These are phyloP conservation scores for Alviniconcha strummeri DNA, from an alignment of 2,888 invertebrate species.

Conservation along the genomic window DNA sequence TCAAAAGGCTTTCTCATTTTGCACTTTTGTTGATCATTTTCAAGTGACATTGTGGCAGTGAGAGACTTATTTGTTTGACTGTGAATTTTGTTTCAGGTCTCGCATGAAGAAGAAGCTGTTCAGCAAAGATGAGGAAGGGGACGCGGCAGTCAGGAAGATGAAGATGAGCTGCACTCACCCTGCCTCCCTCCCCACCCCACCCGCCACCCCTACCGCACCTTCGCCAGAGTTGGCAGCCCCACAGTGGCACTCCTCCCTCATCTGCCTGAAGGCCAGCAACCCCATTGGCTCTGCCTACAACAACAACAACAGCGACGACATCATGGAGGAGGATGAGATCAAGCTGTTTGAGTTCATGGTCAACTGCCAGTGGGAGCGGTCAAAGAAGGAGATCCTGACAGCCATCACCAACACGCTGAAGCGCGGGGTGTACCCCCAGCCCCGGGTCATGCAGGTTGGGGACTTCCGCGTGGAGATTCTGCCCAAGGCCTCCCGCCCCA, in stretches of 20 bases:
- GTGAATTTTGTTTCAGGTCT: neutral
- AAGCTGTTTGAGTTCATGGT: slow-evolving; percentile 67
- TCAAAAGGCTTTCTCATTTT: no score
- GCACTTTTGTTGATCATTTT: no score
- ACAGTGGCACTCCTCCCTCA: slow-evolving; percentile 63
- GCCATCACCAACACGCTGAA: slow-evolving; percentile 58
- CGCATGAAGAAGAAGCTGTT: neutral
- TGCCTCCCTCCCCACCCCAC: neutral
- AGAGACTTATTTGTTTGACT: no score
- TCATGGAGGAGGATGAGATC: slow-evolving; percentile 47
- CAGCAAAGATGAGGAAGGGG: neutral
- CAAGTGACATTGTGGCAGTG: no score
- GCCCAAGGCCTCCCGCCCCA: slow-evolving; percentile 59
- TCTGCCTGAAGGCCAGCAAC: slow-evolving; percentile 61
- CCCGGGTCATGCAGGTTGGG: slow-evolving; percentile 46
- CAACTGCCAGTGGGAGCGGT: slow-evolving; percentile 64
- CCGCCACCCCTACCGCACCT: neutral
- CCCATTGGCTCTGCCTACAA: slow-evolving; percentile 38
- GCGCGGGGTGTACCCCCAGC: slow-evolving; percentile 49
- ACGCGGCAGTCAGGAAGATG: neutral
- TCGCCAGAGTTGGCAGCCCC: neutral
- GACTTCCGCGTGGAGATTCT: slow-evolving; percentile 59
- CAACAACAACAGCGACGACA: slow-evolving; percentile 29
- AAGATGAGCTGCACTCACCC: neutral
- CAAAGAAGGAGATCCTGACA: slow-evolving; percentile 60